Percentiles rank a stretch among this genome's conserved stretches.
Evolutionary conservation across 2,797 vertebrate genomes (phyloP).

Genomic region (Melanogrammus aeglefinus): DNA sequence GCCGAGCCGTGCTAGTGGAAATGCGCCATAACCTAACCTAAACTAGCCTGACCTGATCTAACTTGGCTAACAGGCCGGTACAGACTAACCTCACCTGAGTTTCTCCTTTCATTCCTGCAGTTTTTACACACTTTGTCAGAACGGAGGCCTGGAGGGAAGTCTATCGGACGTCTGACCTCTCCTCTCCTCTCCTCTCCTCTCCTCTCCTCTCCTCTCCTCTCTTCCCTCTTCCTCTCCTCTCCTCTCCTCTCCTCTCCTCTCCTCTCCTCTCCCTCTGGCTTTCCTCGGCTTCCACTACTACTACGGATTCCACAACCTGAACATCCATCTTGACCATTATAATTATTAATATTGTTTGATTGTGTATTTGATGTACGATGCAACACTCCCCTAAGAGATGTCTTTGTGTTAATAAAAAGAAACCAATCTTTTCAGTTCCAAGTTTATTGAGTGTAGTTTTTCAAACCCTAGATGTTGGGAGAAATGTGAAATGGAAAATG

Average conservation of each 20-base stretch:
- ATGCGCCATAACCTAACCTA: too few species aligned
- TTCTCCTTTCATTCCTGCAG: constrained; percentile 19
- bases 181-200: constrained; percentile 33
- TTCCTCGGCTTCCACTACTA: too few species aligned
- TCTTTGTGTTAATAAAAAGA: not conserved
- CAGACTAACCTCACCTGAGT: not conserved
- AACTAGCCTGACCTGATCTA: too few species aligned
- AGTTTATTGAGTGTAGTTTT: not conserved
- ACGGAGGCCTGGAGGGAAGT: constrained; percentile 26
- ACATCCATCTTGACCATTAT: not conserved
- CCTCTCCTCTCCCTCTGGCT: too few species aligned
- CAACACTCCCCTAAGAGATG: not conserved
- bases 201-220: too few species aligned
- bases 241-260: too few species aligned
- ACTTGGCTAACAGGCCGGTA: too few species aligned
- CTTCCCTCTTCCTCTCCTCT: too few species aligned
- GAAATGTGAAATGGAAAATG: not conserved
- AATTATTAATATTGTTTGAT: not conserved
- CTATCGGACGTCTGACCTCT: constrained; percentile 54
- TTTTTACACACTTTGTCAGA: constrained; percentile 22
- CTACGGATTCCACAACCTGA: not conserved
- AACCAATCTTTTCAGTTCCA: not conserved
- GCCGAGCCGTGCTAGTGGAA: too few species aligned
- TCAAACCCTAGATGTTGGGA: not conserved
- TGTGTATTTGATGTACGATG: not conserved